Evolutionary conservation across 1,140 invertebrate genomes (phyloP), one percentile per base, ranked within the genome.

Genomic region (Nasonia giraulti): DNA sequence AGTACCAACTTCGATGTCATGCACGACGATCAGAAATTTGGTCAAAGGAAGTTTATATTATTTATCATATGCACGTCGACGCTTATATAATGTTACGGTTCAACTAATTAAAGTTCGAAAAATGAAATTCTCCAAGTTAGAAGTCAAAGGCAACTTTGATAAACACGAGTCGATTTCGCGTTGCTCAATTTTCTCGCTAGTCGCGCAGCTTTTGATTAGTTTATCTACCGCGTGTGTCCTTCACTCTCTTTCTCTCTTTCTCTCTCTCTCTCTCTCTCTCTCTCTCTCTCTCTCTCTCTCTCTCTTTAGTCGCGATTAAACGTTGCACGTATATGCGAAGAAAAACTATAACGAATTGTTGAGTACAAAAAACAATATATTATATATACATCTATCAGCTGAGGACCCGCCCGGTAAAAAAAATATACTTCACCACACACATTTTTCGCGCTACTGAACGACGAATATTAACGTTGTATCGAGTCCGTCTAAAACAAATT

Each of bases 1-100:
- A 87, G 81, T 89, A 87, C 87, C 85, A 81, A 87, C 37, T 71
- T 50, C 50, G 68, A 44, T 82, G 71, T 85, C 80, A 73, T 84
- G 76, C 80, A 85, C 76, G 44, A 85, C 82, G 50, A 87, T 80
- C 33, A 37, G 27, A 69, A 62, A 75, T 62, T 82, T 84, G 17
- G 37, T 40, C 44, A 71, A 73, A 84, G 37, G 40, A 50, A 69
- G 20, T 27, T 47, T 27, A 8, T 68, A 68, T 76, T 74, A 33
- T 37, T 75, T 44, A 33, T 10, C 27, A 12, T 12, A 73, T 81
- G 27, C 62, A 82, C 31, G 33, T 62, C 55, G 55, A 62, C 55
- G 55, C 20, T n/a, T 62, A 62, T 62, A 62, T n/a, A 17, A 37
- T 37, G 33, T 62, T 20, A n/a, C 55, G 17, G 55, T 62, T 62